Evolutionary conservation across 2,888 invertebrate genomes (phyloP), one percentile per base, ranked within the genome.

Genomic region (Sialis fuliginosa): DNA sequence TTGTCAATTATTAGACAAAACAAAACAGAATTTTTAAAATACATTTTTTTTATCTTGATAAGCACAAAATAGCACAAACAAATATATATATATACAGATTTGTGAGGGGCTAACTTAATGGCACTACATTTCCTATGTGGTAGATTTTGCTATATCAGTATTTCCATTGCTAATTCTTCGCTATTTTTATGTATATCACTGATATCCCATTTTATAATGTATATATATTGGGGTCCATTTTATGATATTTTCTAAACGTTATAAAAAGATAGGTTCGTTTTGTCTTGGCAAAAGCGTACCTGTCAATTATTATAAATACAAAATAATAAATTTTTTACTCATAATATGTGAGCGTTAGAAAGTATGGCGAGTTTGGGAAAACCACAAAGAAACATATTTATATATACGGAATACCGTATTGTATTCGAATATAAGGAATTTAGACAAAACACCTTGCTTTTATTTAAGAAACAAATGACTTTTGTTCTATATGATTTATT

Each of bases 151-250:
- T 35, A 44, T 45, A 47, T 47, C 47, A 47, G 47, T 47, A 47
- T 47, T 47, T 42, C 40, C 46, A 39, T 40, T 32, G 40, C 46
- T 46, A 46, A 34, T 32, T 30, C 22, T 34, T 45, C 22, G 42
- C 42, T 42, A 42, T 42, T 32, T 30, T 30, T 42, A 42, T 13
- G 31, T 10, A 42, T 30, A 22, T 42, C 42, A 42, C 39, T 45
- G 37, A 45, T 39, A 45, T 32, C 33, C 47, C 47, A 13, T 41
- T 47, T 43, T 47, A 41, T 47, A 47, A 47, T 37, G 37, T 47
- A 41, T 64, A 63, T 52, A 63, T 62, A 62, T 62, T 60, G 62
- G 61, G 63, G 63, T 64, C 62, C 63, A 62, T 63, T 56, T 51
- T 45, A 45, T 30, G 50, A 52, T 57, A 54, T 55, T 54, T 56